phyloP scores from a whole-genome alignment of 1,140 invertebrate species.

The Brachionus angularis region DNA sequence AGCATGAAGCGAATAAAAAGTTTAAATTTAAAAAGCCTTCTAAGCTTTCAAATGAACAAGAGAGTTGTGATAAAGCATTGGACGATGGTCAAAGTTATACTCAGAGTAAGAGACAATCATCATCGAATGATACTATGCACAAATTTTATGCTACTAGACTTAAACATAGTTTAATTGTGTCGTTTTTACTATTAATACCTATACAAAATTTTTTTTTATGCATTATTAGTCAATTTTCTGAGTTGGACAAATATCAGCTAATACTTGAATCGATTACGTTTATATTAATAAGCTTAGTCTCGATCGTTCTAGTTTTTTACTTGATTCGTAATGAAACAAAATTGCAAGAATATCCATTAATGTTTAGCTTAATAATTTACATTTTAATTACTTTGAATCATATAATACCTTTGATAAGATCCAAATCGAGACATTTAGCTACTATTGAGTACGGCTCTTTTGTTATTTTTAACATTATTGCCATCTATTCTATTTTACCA shows the following conservation, averaged over 20 bases:
- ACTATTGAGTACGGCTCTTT: constrained; percentile 28
- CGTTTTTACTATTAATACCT: constrained; percentile 26
- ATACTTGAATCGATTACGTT: constrained; percentile 22
- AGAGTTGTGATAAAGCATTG: too few relatives aligned
- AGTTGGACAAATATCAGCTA: background rate
- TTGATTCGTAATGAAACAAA: constrained; percentile 20
- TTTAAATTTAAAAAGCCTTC: background rate
- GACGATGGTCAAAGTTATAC: too few relatives aligned
- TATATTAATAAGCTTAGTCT: constrained; percentile 21
- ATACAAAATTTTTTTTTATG: constrained; percentile 30
- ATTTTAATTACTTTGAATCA: constrained; percentile 24
- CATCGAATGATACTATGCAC: constrained; percentile 10
- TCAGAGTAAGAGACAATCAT: too few relatives aligned
- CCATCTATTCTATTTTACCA: constrained; percentile 18
- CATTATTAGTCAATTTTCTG: constrained; percentile 20
- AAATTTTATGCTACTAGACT: constrained; percentile 27
- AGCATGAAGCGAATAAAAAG: background rate
- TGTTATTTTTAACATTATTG: constrained; percentile 22
- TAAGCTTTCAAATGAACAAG: too few relatives aligned
- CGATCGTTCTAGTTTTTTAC: constrained; percentile 12
- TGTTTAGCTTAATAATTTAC: constrained; percentile 13
- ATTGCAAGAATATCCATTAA: background rate
- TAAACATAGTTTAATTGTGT: constrained; percentile 26
- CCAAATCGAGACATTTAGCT: constrained; percentile 8
- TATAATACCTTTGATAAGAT: constrained; percentile 27